These are phyloP conservation scores for Achroia grisella DNA, from an alignment of 1,140 invertebrate genomes.

Conservation along the genomic window DNA sequence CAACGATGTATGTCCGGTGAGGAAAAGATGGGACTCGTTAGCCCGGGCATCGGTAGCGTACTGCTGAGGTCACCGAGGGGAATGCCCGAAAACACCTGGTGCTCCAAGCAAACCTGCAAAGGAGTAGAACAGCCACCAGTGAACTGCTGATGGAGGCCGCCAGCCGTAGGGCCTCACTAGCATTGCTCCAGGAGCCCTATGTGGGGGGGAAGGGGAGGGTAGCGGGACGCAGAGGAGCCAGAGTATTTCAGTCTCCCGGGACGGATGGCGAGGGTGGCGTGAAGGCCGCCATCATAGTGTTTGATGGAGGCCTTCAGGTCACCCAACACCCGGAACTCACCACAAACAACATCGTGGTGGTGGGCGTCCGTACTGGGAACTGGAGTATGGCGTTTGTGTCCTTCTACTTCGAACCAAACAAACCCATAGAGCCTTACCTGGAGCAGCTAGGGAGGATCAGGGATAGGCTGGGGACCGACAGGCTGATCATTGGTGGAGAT, in stretches of 20 bases:
- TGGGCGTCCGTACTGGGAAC: neutral
- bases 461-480: slow-evolving; percentile 4
- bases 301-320: slow-evolving; percentile 2
- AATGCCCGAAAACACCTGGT: neutral
- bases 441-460: neutral
- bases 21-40: too few species aligned
- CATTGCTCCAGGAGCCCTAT: slow-evolving; percentile 2
- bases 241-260: slow-evolving; percentile 10
- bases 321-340: slow-evolving; percentile 5
- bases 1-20: neutral
- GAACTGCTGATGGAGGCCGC: slow-evolving; percentile 2
- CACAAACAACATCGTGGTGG: too few species aligned
- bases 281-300: slow-evolving; percentile 13
- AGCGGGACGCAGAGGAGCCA: neutral
- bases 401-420: too few species aligned
- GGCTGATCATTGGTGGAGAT: too few species aligned
- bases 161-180: neutral
- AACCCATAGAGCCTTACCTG: too few species aligned
- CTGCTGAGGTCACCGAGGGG: neutral
- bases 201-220: too few species aligned
- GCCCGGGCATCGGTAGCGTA: too few species aligned
- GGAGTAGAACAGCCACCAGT: neutral
- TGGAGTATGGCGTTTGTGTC: neutral
- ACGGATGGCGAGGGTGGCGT: neutral
- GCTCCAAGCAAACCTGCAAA: slow-evolving; percentile 1